These are phyloP conservation scores for Microctonus brassicae DNA, from an alignment of 2,888 invertebrate genomes.

Conservation along the genomic window DNA sequence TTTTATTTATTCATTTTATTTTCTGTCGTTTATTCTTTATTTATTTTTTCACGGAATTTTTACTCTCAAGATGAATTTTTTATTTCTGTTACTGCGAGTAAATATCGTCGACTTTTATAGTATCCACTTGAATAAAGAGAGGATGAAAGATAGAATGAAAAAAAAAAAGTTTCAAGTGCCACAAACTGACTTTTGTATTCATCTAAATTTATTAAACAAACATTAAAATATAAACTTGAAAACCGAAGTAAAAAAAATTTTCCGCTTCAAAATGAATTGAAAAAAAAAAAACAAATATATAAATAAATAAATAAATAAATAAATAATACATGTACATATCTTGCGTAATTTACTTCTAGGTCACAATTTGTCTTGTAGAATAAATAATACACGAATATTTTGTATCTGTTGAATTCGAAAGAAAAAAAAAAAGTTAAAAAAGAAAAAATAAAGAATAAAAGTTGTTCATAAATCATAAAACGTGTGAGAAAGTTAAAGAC, in stretches of 20 bases:
- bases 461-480: neutral
- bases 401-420: neutral
- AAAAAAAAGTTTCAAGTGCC: conserved; percentile 45
- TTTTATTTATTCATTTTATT: neutral
- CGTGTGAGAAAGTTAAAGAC: neutral
- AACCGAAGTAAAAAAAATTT: neutral
- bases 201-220: neutral
- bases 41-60: conserved; percentile 22
- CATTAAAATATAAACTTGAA: neutral
- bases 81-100: conserved; percentile 53
- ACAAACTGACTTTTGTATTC: conserved; percentile 6
- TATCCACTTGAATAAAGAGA: conserved; percentile 46
- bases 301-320: neutral
- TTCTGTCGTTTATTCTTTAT: neutral
- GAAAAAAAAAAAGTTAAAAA: no score
- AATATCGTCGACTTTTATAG: conserved; percentile 54
- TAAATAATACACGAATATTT: neutral
- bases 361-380: neutral
- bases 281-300: neutral
- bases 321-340: neutral
- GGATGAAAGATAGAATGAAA: conserved; percentile 15
- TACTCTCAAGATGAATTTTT: conserved; percentile 36
- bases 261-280: neutral
- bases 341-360: neutral
- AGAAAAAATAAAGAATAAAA: neutral